A percentile compares a stretch with the other conserved stretches of the same genome.
Evolutionary conservation across 1,140 invertebrate species (phyloP).

Genomic region (Microplitis demolitor): DNA sequence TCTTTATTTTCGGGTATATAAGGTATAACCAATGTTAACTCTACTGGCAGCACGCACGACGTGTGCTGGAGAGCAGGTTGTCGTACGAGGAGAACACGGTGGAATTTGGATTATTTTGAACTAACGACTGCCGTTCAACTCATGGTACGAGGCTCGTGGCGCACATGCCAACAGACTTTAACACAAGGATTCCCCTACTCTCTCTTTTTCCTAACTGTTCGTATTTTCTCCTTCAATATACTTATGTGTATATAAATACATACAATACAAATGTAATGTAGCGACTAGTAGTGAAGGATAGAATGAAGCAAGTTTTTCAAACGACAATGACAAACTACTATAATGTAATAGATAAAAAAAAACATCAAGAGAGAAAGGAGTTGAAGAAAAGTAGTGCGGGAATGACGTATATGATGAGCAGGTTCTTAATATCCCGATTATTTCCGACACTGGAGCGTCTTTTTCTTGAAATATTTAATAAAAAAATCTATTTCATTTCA

Average conservation of each 20-base stretch:
- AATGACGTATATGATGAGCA: slow-evolving; percentile 3
- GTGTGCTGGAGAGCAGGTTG: slow-evolving; percentile 21
- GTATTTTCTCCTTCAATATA: not conserved
- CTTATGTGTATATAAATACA: not conserved
- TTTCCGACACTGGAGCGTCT: not conserved
- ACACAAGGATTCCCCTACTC: not conserved
- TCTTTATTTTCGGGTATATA: no score
- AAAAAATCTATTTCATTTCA: no score
- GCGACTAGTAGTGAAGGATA: no score
- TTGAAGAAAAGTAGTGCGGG: slow-evolving; percentile 9
- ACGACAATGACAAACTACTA: no score
- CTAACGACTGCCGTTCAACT: slow-evolving; percentile 31
- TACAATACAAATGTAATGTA: no score
- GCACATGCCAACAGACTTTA: slow-evolving; percentile 7
- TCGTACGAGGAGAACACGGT: slow-evolving; percentile 22
- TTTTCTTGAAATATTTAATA: not conserved
- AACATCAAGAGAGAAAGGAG: not conserved
- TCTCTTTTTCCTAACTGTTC: not conserved
- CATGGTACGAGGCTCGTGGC: slow-evolving; percentile 24
- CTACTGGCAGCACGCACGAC: not conserved
- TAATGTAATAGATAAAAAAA: not conserved
- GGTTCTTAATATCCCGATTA: not conserved
- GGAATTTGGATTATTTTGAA: slow-evolving; percentile 34
- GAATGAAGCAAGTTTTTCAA: no score
- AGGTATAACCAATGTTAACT: not conserved